Base-by-base conservation (phyloP, 2,797 vertebrate species). In the Mus spretus region DNA sequence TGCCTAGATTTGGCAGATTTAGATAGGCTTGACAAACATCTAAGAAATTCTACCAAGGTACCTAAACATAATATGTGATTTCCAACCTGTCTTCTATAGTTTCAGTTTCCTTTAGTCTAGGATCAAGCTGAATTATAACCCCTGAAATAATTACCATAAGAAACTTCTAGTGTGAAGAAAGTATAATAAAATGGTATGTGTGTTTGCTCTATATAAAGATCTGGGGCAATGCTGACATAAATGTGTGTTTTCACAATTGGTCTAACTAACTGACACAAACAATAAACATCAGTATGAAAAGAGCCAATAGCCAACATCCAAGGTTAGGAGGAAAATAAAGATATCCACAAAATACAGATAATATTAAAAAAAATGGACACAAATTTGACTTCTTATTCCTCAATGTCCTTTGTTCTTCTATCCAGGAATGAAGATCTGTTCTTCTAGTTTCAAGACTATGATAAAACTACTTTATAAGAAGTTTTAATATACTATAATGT, bases 401-500 rank as follows among this genome's bases (percentile, higher is more conserved):
- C 19, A 75, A 26, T 22, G 44, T 77, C 37, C 81, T 91, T 97
- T 75, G 8, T 20, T 90, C 50, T 34, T 93, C 24, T 90, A 5
- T 6, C 37, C 13, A 74, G 72, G 9, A 72, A 63, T 10, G 61
- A 85, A 79, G 24, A 2, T 74, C 40, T 75, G 19, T 0, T 31
- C 20, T 50, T 34, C 61, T 67, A 24, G 17, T 79, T 81, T 84
- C 19, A 80, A 24, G 19, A 10, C 15, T 44, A 11, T 47, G 28
- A 37, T 44, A 13, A 96, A 92, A 79, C 17, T 61, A 13, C 26
- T 90, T 75, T 82, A 88, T 63, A 31, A 91, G 87, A 89, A 44
- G 13, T 47, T 47, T 47, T 47, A 93, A 83, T 88, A 86, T 83
- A 80, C 9, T 80, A 40, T 24, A 19, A 74, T 22, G 55, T 53